A percentile compares a stretch with the other conserved stretches of the same genome.
Evolutionary conservation across 2,113 vertebrate genomes (phyloP).

Genomic region (Anolis carolinensis): DNA sequence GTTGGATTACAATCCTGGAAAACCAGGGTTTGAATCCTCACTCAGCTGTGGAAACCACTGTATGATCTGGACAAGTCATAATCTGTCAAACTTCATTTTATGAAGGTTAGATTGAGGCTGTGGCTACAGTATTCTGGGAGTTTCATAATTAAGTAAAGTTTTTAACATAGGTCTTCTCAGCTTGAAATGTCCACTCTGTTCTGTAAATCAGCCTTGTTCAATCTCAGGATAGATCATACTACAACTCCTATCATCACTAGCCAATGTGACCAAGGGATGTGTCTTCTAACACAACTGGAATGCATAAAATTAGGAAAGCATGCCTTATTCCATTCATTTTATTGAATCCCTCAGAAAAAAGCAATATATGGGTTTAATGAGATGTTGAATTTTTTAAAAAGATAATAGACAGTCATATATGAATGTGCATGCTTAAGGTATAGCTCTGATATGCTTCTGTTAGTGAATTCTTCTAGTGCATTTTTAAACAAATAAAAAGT

Average conservation of each 20-base stretch:
- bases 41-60: too few species aligned
- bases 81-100: too few species aligned
- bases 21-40: too few species aligned
- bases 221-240: too few species aligned
- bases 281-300: neutral
- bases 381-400: neutral
- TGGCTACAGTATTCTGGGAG: too few species aligned
- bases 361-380: neutral
- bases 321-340: neutral
- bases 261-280: neutral
- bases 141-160: neutral
- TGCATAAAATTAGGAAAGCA: neutral
- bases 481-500: neutral
- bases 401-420: neutral
- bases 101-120: too few species aligned
- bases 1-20: too few species aligned
- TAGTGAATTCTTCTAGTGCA: neutral
- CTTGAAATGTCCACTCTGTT: too few species aligned
- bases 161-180: neutral
- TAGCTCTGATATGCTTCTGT: neutral
- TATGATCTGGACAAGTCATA: too few species aligned
- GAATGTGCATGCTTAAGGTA: neutral
- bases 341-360: neutral
- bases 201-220: too few species aligned
- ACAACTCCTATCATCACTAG: neutral